Evolutionary conservation across 2,113 vertebrate species (phyloP).

Genomic region (Hippocampus barbouri): DNA sequence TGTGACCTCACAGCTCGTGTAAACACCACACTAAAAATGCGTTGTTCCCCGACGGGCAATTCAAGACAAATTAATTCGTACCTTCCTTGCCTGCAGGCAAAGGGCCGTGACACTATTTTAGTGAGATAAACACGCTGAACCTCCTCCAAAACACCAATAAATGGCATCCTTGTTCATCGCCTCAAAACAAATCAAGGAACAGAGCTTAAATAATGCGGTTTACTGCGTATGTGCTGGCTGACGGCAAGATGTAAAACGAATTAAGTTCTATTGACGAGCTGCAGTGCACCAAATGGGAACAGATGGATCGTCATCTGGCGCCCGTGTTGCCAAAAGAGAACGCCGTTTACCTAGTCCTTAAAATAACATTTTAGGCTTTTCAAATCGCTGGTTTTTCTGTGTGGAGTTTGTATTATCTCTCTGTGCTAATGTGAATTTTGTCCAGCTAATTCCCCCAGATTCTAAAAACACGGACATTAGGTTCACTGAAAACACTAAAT

Average conservation of each 20-base stretch:
- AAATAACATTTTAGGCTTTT: neutral
- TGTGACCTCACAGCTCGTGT: neutral
- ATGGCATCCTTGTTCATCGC: constrained; percentile 40
- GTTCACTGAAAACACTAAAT: too few species aligned
- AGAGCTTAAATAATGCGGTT: constrained; percentile 44
- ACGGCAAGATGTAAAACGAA: constrained; percentile 27
- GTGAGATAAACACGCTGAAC: constrained; percentile 32
- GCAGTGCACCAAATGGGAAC: neutral
- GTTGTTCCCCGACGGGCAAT: constrained; percentile 18
- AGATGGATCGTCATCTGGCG: neutral
- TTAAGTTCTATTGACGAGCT: neutral
- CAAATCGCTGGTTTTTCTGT: too few species aligned
- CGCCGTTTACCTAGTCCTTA: neutral
- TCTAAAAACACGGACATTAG: too few species aligned
- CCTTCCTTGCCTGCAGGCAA: constrained; percentile 43
- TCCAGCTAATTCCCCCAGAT: too few species aligned
- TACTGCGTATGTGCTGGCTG: constrained; percentile 2
- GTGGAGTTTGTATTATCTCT: too few species aligned
- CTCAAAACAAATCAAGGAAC: constrained; percentile 46
- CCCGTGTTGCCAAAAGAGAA: neutral
- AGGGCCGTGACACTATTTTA: constrained; percentile 25
- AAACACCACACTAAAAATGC: constrained; percentile 17
- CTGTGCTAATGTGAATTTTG: too few species aligned
- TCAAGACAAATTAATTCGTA: constrained; percentile 26
- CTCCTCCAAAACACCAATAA: constrained; percentile 51